Base-by-base conservation (phyloP, 2,797 vertebrate species). In the Peromyscus attwateri region DNA sequence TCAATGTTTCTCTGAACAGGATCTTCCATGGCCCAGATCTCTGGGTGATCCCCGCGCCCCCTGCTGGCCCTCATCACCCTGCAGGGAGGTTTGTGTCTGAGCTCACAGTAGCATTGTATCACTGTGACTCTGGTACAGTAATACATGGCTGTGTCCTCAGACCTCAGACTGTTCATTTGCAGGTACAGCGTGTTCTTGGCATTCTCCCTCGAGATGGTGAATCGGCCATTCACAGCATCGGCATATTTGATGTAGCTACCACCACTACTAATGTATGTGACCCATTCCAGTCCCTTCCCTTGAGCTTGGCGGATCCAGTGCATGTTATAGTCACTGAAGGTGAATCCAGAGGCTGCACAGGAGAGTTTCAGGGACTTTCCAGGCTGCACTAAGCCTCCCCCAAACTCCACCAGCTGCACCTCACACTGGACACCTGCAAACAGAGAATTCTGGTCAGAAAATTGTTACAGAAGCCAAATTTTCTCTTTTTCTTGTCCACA, bases 231-330 rank as follows among this genome's bases (percentile, higher is more conserved):
- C 19, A 37, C 14, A 0, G 46, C 16, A 17, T 64, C 31, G 1
- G 31, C 46, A 21, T 31, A 68, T 13, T 12, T 12, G 1, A 23
- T 70, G 6, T 19, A 4, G 34, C 37, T 9, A 25, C 40, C 34
- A 19, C 10, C 1, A 46, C 4, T 7, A 46, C 13, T 85, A 29
- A 73, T 57, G 0, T 0, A 0, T 70, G 43, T 1, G 0, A 89
- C 2, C 73, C 29, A 37, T 19, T 71, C 70, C 17, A 71, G n/a
- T 0, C n/a, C 8, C 19, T 71, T 71, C 17, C 19, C 70, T 37
- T 17, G 19, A 21, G n/a, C 8, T 17, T 37, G 70, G 17, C n/a
- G 17, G 8, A 37, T 3, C 70, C 70, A 71, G 29, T 0, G 0
- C n/a, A 71, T 71, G 0, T 0, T 0, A 1, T 37, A 71, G 19